Conservation (phyloP, 1,140 invertebrate genomes). For the Camponotus vicinus region DNA sequence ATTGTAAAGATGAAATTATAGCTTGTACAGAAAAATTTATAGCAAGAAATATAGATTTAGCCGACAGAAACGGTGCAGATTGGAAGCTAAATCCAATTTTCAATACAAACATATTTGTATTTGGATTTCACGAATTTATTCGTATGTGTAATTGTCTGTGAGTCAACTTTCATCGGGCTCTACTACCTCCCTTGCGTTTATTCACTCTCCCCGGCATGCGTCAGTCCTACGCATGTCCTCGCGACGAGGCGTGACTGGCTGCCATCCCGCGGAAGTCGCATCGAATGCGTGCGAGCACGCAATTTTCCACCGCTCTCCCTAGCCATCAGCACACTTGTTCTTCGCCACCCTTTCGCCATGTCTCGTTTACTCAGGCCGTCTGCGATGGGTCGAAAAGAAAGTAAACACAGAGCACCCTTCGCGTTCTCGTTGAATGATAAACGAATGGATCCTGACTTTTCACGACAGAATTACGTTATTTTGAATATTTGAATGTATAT, state of each 20-base stretch:
- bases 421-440: constrained; percentile 22
- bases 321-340: not conserved
- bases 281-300: constrained; percentile 29
- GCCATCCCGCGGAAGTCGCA: constrained; percentile 54
- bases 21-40: not conserved
- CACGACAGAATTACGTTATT: not conserved
- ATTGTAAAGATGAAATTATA: not conserved
- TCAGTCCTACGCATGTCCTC: constrained; percentile 60
- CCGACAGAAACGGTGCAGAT: not conserved
- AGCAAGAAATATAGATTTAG: not conserved
- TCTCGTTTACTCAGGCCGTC: constrained; percentile 4
- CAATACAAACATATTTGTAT: not conserved
- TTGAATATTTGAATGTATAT: not conserved
- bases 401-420: constrained; percentile 13
- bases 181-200: constrained; percentile 57
- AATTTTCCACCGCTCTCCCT: constrained; percentile 27
- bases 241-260: constrained; percentile 68
- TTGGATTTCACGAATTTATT: not conserved
- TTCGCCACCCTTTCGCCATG: not conserved
- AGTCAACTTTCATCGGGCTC: constrained; percentile 37
- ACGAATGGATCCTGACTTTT: constrained; percentile 32
- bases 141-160: constrained; percentile 29
- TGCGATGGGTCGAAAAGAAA: constrained; percentile 31
- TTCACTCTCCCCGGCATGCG: constrained; percentile 60
- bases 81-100: constrained; percentile 40